Base-by-base conservation (phyloP, 1,140 invertebrate species). In the Cherax destructor region DNA sequence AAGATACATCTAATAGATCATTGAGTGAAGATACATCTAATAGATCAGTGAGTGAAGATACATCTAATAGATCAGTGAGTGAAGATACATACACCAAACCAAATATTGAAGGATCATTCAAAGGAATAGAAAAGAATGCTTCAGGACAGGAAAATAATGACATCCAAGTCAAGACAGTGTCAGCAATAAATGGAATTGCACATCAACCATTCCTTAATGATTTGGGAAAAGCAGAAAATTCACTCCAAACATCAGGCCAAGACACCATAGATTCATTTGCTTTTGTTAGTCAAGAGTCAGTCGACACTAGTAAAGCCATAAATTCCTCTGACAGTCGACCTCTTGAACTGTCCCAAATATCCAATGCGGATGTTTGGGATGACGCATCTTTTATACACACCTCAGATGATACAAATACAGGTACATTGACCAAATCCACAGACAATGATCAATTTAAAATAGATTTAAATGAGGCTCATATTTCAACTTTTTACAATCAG, bases 401-500 rank as follows among this genome's bases (percentile, higher is more conserved):
- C 7, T 30, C 69, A 21, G 69, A 74, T 30, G 24, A 6, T 11
- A 74, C 69, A 30, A 21, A 30, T 18, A 49, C 81, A 24, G 81
- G 56, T 83, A 69, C 81, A 30, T 16, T 69, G 56, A 52, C 24
- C n/a, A 41, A 83, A 3, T 21, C 16, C 16, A 41, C 24, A 13
- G 81, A 65, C 11, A 30, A 69, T 18, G 81, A 83, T 13, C 59
- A 61, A 10, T 83, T 21, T 47, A 65, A 41, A 18, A 69, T 83
- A 69, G 30, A 69, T 4, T n/a, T 83, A 16, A 69, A 83, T 83
- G 30, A 83, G 47, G 41, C 59, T 41, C 30, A 69, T 83, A 30
- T 83, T 47, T 83, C 81, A 47, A 24, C 61, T n/a, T 83, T 83
- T 65, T 24, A 47, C 4, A 16, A 21, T 18, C 59, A 83, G 3